A percentile compares a stretch with the other conserved stretches of the same genome.
Conservation (phyloP, 2,113 vertebrate species). For the Calidris pygmaea region DNA sequence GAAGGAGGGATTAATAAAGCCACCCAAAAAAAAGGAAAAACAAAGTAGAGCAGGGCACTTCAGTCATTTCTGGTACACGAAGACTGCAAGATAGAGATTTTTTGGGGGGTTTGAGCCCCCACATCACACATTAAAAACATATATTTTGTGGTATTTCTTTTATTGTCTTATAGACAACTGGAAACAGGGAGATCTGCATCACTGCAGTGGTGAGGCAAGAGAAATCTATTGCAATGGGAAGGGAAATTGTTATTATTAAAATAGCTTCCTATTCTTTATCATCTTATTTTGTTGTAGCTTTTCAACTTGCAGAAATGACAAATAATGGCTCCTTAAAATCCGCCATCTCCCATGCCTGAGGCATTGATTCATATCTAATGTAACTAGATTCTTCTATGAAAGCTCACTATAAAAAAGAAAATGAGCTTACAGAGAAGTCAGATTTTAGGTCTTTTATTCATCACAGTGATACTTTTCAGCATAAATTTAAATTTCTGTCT, state of each 20-base stretch:
- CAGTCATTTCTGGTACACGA: neutral
- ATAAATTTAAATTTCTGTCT: neutral
- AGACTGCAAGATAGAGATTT: neutral
- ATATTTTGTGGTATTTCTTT: neutral
- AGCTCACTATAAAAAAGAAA: neutral
- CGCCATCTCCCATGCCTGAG: neutral
- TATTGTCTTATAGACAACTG: neutral
- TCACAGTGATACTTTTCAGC: neutral
- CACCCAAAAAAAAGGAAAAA: neutral
- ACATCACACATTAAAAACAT: rapidly evolving
- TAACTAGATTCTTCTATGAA: neutral
- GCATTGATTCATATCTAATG: neutral
- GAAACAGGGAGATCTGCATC: neutral
- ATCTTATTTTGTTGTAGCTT: neutral
- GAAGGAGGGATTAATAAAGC: neutral
- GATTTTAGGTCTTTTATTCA: neutral
- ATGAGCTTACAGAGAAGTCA: neutral
- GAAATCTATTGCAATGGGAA: neutral
- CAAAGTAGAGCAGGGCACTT: neutral
- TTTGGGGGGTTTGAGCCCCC: neutral
- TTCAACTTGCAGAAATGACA: neutral
- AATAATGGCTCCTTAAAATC: neutral
- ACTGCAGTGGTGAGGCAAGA: neutral
- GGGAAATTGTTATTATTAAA: neutral
- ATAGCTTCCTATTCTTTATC: neutral